Base-by-base conservation (phyloP, 1,140 invertebrate genomes). In the Meteorus sp. region DNA sequence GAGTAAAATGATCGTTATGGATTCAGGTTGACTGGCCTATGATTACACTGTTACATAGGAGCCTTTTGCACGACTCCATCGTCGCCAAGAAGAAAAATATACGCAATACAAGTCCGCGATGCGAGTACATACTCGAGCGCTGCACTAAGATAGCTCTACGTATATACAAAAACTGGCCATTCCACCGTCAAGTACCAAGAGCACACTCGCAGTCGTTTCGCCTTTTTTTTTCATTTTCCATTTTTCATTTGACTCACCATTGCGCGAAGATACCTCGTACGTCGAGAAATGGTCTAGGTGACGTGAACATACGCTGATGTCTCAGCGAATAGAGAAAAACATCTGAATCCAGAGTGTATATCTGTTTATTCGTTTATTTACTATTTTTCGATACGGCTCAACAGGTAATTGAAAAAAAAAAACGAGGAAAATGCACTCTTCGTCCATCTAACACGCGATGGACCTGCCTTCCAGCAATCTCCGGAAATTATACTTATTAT, bases 151-250 rank as follows among this genome's bases (percentile, higher is more conserved):
- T 47, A 47, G 19, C 15, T 43, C 15, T n/a, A n/a, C n/a, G 19
- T 17, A 17, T 47, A 6, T 4, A 31, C 63, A 74, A 74, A 74
- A 74, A 74, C 69, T 74, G 66, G 69, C 70, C 63, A 63, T 70
- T 70, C 69, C 61, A 62, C 60, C 52, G 27, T 17, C 33, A 29
- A 29, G 20, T 15, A 51, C 22, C n/a, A 23, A 13, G 27, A 22
- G 22, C 45, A 48, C 27, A 48, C 45, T 48, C 23, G 45, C 2
- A 11, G 22, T 15, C 20, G 25, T 27, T 19, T 45, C n/a, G n/a
- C n/a, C n/a, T n/a, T n/a, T n/a, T n/a, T n/a, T n/a, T n/a, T n/a
- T n/a, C n/a, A n/a, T n/a, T n/a, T n/a, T n/a, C n/a, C n/a, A n/a
- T 29, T 29, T 29, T 29, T 29, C 27, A 29, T 29, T 9, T 29